Base-by-base conservation (phyloP, 2,113 vertebrate genomes). In the Forbesichthys agassizii region DNA sequence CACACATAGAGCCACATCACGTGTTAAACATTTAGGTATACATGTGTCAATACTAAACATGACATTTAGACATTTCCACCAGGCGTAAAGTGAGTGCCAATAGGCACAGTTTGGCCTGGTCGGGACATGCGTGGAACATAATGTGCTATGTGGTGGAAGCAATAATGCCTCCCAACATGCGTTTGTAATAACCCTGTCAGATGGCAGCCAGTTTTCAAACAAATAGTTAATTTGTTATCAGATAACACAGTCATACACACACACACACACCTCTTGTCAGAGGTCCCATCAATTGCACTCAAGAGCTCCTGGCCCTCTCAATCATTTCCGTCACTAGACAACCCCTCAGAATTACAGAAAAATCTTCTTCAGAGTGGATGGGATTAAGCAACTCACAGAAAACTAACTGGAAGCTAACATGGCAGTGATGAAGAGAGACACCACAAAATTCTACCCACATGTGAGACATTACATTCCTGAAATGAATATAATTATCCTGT, bases 11-110 rank as follows among this genome's bases (percentile, higher is more conserved):
- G 72, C 75, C 67, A 76, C 64, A 48, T 74, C 27, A 27, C 27
- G 64, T 52, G 61, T 63, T 51, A 81, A 66, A 66, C 78, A 69
- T 81, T 78, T 78, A 78, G 61, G 36, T 42, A 42, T 27, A 27
- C 27, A 27, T 27, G 2, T 8, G 36, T 42, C 36, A 6, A 42
- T 42, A 42, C 36, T 42, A 42, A 42, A 42, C 36, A 42, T 42
- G 27, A 27, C 27, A 27, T 27, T 27, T 27, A 27, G 27, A 27
- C 27, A 27, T 42, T 42, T 42, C 27, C 27, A 27, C 2, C 27
- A 27, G 36, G 36, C 36, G 36, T 42, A 8, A 42, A 42, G 36
- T 42, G 36, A 6, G 36, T 42, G 36, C 36, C 36, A 42, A 42
- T 42, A 42, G 36, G 36, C 36, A 8, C 7, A 42, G 5, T 42